Evolutionary conservation across 2,797 vertebrate species (phyloP).

Genomic region (Cottoperca gobio): DNA sequence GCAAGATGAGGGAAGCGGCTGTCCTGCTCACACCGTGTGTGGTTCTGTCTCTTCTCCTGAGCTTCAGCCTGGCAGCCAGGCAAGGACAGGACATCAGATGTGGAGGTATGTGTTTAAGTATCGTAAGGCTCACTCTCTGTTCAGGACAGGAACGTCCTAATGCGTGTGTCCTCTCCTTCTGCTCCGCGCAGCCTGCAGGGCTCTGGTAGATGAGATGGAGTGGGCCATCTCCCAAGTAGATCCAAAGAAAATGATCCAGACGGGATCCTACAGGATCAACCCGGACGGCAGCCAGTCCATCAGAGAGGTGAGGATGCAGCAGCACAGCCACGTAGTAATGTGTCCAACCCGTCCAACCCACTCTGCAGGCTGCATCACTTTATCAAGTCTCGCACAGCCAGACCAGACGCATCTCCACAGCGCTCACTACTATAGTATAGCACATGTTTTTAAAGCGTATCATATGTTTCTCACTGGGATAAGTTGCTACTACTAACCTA

Average conservation of each 20-base stretch:
- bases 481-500: neutral
- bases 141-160: neutral
- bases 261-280: constrained; percentile 96
- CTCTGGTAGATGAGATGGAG: constrained; percentile 96
- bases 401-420: too few relatives aligned
- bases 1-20: constrained; percentile 75
- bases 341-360: neutral
- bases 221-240: constrained; percentile 94
- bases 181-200: constrained; percentile 89
- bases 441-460: neutral
- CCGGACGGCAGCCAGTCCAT: constrained; percentile 96
- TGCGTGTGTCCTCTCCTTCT: neutral
- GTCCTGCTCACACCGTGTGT: constrained; percentile 67
- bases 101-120: constrained; percentile 86
- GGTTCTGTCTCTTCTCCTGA: constrained; percentile 79
- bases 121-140: neutral
- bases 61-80: constrained; percentile 78
- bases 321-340: constrained; percentile 23
- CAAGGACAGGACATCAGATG: constrained; percentile 94
- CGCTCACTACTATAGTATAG: too few relatives aligned
- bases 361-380: neutral
- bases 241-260: constrained; percentile 95
- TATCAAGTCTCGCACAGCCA: too few relatives aligned
- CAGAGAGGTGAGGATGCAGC: constrained; percentile 87
- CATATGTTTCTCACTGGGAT: neutral